Percentiles rank a stretch among this genome's conserved stretches.
These are phyloP conservation scores for Polyommatus icarus DNA, from an alignment of 2,888 invertebrate genomes.

Conservation along the genomic window DNA sequence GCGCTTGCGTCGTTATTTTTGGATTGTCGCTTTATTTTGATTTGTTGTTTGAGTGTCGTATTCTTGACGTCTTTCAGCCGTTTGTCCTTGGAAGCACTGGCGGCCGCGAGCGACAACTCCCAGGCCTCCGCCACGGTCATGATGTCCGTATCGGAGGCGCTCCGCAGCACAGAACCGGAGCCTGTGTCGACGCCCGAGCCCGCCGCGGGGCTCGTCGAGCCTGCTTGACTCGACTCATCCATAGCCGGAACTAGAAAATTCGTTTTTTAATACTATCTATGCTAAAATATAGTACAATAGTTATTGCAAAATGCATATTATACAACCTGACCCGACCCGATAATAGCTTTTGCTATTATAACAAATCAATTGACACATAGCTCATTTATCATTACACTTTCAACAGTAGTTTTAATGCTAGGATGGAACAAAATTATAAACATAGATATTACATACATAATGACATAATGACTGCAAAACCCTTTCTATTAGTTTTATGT, in stretches of 20 bases:
- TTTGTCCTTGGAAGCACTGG: constrained; percentile 93
- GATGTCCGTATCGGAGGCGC: constrained; percentile 89
- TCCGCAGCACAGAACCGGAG: constrained; percentile 78
- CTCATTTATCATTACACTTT: no score
- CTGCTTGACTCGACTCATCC: constrained; percentile 56
- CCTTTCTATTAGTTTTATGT: no score
- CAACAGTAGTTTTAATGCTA: no score
- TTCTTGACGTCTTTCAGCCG: constrained; percentile 91
- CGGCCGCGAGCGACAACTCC: constrained; percentile 90
- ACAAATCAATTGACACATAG: no score
- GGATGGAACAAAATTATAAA: no score
- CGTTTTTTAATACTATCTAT: not conserved
- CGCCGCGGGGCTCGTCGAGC: constrained; percentile 47
- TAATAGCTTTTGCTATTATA: no score
- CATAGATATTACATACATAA: no score
- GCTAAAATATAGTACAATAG: not conserved
- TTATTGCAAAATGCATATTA: no score
- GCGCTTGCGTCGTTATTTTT: constrained; percentile 56
- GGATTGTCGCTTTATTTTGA: constrained; percentile 61
- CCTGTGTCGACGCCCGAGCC: constrained; percentile 68
- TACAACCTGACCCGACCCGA: not conserved
- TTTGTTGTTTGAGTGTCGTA: constrained; percentile 71
- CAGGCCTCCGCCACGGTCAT: constrained; percentile 91
- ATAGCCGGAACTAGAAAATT: constrained; percentile 55
- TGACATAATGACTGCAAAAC: no score